phyloP scores from a whole-genome alignment of 2,888 invertebrate genomes.

The Drosophila bunnanda region DNA sequence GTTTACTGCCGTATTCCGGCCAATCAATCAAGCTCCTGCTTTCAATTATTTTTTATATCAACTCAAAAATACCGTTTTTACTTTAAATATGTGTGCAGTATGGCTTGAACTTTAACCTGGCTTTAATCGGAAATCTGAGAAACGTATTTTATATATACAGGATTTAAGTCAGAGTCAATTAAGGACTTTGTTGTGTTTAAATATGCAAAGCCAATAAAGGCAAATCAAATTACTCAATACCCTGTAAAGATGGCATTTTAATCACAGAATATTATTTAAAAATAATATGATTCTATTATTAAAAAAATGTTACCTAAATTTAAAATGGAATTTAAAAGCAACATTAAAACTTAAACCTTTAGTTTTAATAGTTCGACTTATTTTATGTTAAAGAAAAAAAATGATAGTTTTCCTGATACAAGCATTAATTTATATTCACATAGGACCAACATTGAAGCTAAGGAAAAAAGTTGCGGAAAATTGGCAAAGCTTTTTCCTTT shows the following conservation, averaged over 20 bases:
- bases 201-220: neutral
- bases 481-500: conserved; percentile 22
- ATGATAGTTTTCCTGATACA: conserved; percentile 14
- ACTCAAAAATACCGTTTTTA: conserved; percentile 10
- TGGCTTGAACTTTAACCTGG: conserved; percentile 4
- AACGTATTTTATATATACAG: neutral
- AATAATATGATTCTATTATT: neutral
- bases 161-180: conserved; percentile 5
- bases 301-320: neutral
- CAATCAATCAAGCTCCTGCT: conserved; percentile 29
- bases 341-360: neutral
- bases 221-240: neutral
- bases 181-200: neutral
- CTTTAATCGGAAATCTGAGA: neutral
- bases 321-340: neutral
- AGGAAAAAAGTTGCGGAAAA: conserved; percentile 16
- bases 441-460: neutral
- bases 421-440: conserved; percentile 11
- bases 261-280: neutral
- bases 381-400: neutral
- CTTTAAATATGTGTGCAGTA: conserved; percentile 46
- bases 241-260: neutral
- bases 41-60: conserved; percentile 19
- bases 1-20: conserved; percentile 21
- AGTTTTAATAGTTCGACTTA: neutral